Evolutionary conservation across 2,888 invertebrate genomes (phyloP).

Genomic region (Drosophila prostipennis): DNA sequence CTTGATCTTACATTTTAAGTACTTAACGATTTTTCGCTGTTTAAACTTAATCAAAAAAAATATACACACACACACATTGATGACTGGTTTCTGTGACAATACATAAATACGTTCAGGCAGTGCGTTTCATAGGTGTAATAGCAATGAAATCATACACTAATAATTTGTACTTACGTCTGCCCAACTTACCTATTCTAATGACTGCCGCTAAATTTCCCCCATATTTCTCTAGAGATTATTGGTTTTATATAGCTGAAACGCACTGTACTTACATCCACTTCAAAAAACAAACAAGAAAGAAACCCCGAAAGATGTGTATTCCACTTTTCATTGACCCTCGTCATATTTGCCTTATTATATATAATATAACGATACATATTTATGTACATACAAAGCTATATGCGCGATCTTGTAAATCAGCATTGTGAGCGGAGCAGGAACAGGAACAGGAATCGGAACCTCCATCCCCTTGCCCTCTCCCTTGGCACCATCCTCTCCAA

Average conservation of each 20-base stretch:
- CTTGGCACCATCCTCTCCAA: neutral
- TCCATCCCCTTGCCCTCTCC: neutral
- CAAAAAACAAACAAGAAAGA: neutral
- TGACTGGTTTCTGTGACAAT: conserved; percentile 65
- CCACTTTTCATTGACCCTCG: conserved; percentile 34
- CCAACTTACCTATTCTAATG: neutral
- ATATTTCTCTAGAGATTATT: neutral
- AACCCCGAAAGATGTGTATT: conserved; percentile 2
- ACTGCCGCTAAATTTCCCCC: neutral
- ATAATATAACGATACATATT: conserved; percentile 56
- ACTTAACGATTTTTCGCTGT: conserved; percentile 41
- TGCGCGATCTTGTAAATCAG: conserved; percentile 25
- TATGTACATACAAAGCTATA: conserved; percentile 30
- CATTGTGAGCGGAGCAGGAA: conserved; percentile 17
- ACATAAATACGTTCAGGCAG: conserved; percentile 18
- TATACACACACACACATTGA: conserved; percentile 38
- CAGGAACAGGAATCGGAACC: neutral
- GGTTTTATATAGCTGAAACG: conserved; percentile 5
- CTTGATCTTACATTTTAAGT: conserved; percentile 57
- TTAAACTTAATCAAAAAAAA: conserved; percentile 32
- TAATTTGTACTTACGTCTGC: neutral
- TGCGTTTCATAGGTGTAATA: conserved; percentile 28
- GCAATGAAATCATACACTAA: neutral
- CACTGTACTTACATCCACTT: conserved; percentile 2
- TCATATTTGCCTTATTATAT: conserved; percentile 78